Evolutionary conservation across 2,797 vertebrate genomes (phyloP), one percentile per base, ranked within the genome.

Genomic region (Acestrorhynchus altus): DNA sequence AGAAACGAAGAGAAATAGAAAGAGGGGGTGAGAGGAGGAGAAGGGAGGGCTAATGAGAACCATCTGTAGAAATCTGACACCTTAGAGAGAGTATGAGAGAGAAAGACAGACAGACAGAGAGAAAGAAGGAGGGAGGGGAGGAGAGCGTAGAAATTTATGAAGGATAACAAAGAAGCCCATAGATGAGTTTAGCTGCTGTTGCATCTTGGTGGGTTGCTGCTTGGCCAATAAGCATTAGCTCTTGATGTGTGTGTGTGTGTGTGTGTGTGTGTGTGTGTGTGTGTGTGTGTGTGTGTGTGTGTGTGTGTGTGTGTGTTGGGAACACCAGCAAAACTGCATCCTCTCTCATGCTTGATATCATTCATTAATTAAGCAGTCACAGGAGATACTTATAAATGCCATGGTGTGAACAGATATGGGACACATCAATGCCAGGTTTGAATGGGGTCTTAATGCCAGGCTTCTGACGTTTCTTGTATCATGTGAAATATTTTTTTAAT

Each of bases 41-140:
- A 35, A 6, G 31, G 31, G 31, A 35, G 31, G 31, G 83, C 86
- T 93, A 94, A 94, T 92, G 89, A 88, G 91, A 93, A 93, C 92
- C 93, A 94, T 93, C 92, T 94, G 94, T 92, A 88, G 94, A 94
- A 94, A 94, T 88, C 87, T 90, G 92, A 94, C 92, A 94, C 93
- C 86, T 31, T 67, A n/a, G 69, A 82, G 22, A 20, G 49, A 60
- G 72, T 57, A n/a, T n/a, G 72, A 68, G 46, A 9, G 49, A 47
- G 74, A 72, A 69, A 47, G 57, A 63, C 12, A 35, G 44, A 54
- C 67, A 69, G 74, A 71, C 31, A 11, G 56, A 44, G 39, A 44
- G 54, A 46, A 26, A 18, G 67, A 81, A 18, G n/a, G 47, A 59
- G 71, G 60, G 71, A 67, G 42, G 4, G 56, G 35, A 20, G 39